These are phyloP conservation scores for Harmothoe impar DNA, from an alignment of 2,888 invertebrate genomes.

Conservation along the genomic window DNA sequence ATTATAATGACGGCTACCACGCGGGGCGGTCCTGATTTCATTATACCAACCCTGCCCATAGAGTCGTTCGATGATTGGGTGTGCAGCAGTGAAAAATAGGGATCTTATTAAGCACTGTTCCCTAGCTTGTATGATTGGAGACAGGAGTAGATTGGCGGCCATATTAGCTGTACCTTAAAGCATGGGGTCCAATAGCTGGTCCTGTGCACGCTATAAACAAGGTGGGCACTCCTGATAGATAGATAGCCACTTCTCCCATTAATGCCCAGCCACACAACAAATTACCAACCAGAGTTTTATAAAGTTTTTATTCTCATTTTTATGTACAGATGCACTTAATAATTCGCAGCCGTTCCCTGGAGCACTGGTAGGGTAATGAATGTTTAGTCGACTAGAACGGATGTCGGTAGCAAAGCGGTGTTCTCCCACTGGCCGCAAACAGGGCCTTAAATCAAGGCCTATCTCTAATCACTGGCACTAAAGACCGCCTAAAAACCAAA, in stretches of 20 bases:
- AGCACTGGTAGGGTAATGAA: neutral
- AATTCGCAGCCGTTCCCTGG: neutral
- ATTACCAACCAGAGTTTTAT: neutral
- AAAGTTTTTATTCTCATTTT: neutral
- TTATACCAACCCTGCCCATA: neutral
- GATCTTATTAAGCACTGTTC: neutral
- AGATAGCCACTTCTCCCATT: neutral
- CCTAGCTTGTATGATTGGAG: neutral
- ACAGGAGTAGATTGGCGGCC: too few species aligned
- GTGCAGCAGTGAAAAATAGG: neutral
- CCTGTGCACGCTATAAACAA: neutral
- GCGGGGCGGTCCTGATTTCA: neutral
- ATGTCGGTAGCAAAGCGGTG: neutral
- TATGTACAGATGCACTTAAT: constrained; percentile 24
- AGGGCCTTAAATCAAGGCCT: constrained; percentile 28
- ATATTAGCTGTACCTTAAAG: too few species aligned
- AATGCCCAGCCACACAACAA: neutral
- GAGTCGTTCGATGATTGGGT: neutral
- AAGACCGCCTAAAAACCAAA: neutral
- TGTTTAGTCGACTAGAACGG: constrained; percentile 27
- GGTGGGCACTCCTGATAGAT: neutral
- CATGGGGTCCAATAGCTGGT: too few species aligned
- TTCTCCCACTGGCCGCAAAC: neutral
- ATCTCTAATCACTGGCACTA: neutral
- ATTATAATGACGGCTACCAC: neutral